Evolutionary conservation across 1,140 invertebrate species (phyloP).

Genomic region (Pseudomyrmex cubaensis): DNA sequence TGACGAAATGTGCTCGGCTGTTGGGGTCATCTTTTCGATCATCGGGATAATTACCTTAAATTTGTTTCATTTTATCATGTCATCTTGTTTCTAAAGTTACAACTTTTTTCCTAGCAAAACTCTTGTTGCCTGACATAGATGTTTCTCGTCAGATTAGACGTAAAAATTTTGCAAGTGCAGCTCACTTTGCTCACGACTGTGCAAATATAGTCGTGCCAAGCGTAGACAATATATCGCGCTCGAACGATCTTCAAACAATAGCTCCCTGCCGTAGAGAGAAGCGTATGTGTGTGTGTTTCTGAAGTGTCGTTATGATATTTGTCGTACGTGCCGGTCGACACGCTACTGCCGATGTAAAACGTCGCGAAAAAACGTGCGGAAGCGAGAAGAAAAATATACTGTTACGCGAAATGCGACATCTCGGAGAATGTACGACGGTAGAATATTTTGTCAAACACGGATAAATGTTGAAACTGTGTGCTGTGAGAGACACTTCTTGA

Average conservation of each 20-base stretch:
- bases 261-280: constrained; percentile 31
- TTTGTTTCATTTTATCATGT: no score
- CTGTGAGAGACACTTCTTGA: no score
- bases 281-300: neutral
- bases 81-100: no score
- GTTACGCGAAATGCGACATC: neutral
- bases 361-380: constrained; percentile 52
- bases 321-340: constrained; percentile 72
- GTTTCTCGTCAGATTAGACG: no score
- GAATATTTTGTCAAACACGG: neutral
- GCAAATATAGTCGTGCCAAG: constrained; percentile 53
- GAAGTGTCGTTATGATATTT: constrained; percentile 75
- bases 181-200: constrained; percentile 44
- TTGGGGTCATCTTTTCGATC: no score
- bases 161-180: constrained; percentile 15
- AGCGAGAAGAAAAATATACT: constrained; percentile 9
- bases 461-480: neutral
- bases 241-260: constrained; percentile 67
- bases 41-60: no score
- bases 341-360: constrained; percentile 66
- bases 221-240: constrained; percentile 12
- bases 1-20: no score
- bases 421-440: neutral
- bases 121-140: no score
- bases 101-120: no score